Conservation (phyloP, 2,888 invertebrate species). For the Nomada ruficornis region DNA sequence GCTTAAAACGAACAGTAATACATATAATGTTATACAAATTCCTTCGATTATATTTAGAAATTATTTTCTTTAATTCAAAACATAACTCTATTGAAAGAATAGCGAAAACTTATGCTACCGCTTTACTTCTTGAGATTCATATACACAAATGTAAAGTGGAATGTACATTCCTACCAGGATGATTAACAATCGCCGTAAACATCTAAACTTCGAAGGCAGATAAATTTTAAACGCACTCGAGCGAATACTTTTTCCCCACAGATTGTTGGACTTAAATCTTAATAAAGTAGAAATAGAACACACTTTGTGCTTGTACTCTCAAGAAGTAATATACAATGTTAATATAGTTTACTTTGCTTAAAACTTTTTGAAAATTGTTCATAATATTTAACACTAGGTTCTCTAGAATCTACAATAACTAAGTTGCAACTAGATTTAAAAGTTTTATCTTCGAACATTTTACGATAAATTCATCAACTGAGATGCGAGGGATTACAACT, state of each 20-base stretch:
- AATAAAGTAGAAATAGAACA: conserved; percentile 64
- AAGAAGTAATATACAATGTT: conserved; percentile 52
- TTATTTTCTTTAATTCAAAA: conserved; percentile 28
- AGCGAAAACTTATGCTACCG: conserved; percentile 41
- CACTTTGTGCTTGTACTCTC: conserved; percentile 64
- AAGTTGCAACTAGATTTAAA: conserved; percentile 38
- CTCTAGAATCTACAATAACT: conserved; percentile 32
- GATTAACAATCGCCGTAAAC: conserved; percentile 34
- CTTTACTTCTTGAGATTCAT: conserved; percentile 62
- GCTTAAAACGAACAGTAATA: conserved; percentile 42
- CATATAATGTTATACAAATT: conserved; percentile 55
- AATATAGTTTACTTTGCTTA: conserved; percentile 50
- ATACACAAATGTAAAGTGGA: conserved; percentile 41
- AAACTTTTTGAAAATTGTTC: conserved; percentile 54
- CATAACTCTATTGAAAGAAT: conserved; percentile 26
- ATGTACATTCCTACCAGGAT: conserved; percentile 46
- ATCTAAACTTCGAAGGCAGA: conserved; percentile 34
- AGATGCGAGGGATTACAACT: conserved; percentile 34
- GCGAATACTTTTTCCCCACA: conserved; percentile 22
- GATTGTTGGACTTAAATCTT: conserved; percentile 37
- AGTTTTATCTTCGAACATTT: conserved; percentile 40
- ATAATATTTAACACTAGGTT: conserved; percentile 27
- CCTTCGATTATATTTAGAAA: conserved; percentile 52
- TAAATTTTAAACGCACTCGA: conserved; percentile 24
- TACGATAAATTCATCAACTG: conserved; percentile 31